Conservation (phyloP, 2,113 vertebrate genomes). For the Lonchura striata region DNA sequence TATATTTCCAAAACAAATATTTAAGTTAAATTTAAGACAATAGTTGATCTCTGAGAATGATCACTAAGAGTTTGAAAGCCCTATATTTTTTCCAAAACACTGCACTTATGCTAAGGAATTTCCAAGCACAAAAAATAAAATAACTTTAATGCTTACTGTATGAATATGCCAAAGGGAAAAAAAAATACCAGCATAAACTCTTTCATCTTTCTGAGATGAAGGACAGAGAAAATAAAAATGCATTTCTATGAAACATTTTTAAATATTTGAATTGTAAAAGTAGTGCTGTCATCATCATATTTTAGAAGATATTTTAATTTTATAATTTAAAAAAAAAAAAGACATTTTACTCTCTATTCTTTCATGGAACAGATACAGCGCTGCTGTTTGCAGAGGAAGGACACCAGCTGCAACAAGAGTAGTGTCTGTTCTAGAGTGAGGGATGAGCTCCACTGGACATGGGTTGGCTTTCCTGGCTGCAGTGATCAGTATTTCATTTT, state of each 20-base stretch:
- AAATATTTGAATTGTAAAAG: not conserved
- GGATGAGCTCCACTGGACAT: not conserved
- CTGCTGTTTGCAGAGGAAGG: slow-evolving; percentile 44
- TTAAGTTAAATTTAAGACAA: not conserved
- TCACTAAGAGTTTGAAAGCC: not conserved
- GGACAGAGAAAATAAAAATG: not conserved
- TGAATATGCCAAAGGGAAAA: not conserved
- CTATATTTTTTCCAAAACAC: not conserved
- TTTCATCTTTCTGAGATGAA: not conserved
- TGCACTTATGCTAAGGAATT: not conserved
- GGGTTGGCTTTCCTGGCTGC: not conserved
- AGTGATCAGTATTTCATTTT: not conserved
- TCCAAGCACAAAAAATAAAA: not conserved
- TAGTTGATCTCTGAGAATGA: not conserved
- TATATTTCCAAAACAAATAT: not conserved
- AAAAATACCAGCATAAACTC: not conserved
- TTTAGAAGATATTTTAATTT: not conserved
- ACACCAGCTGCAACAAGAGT: slow-evolving; percentile 30
- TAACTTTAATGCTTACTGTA: not conserved
- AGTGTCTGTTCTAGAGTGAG: slow-evolving; percentile 39
- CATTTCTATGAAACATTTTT: not conserved
- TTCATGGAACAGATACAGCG: slow-evolving; percentile 53
- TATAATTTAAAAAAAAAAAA: not conserved
- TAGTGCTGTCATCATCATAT: not conserved
- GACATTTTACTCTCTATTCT: slow-evolving; percentile 37